Evolutionary conservation across 2,113 vertebrate species (phyloP), one percentile per base, ranked within the genome.

Genomic region (Cyprinodon tularosa): DNA sequence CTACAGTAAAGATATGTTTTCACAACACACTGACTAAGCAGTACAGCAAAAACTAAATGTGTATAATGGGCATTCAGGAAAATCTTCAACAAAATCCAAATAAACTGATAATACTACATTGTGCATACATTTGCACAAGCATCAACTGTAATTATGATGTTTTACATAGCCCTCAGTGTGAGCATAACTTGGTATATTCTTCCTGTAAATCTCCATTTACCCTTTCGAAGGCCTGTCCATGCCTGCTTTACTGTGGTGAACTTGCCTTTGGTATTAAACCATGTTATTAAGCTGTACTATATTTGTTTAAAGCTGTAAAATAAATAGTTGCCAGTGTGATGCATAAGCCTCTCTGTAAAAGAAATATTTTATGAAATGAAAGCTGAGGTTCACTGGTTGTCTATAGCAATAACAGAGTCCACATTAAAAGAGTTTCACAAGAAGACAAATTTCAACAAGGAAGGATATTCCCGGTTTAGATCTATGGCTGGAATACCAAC

Each of bases 251-350:
- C 69, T 77, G n/a, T 68, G 79, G 72, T 62, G 57, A 66, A 68
- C 76, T 85, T 83, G 74, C 38, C 60, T 61, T 71, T 42, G 20
- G 36, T 78, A 73, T 85, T 77, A 86, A 77, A 65, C 66, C 69
- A 70, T 65, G 79, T 83, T 73, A 84, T 85, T 85, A 74, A 77
- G 69, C 71, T 86, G 80, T 85, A 86, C 90, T 90, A 82, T 76
- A 77, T 85, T 90, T 87, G 66, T 81, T 91, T 91, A 88, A 65
- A 71, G 47, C 84, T 80, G 77, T 86, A 69, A 90, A 90, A 90
- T 85, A 89, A 78, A 76, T 48, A 72, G 88, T 92, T 84, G 50
- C 91, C 88, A 89, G 89, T 80, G 91, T 68, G 75, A 90, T 82
- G 48, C 48, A 40, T 45, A 59, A 71, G 74, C 77, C 78, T 64